Base-by-base conservation (phyloP, 2,113 vertebrate species). In the Colinus virginianus region DNA sequence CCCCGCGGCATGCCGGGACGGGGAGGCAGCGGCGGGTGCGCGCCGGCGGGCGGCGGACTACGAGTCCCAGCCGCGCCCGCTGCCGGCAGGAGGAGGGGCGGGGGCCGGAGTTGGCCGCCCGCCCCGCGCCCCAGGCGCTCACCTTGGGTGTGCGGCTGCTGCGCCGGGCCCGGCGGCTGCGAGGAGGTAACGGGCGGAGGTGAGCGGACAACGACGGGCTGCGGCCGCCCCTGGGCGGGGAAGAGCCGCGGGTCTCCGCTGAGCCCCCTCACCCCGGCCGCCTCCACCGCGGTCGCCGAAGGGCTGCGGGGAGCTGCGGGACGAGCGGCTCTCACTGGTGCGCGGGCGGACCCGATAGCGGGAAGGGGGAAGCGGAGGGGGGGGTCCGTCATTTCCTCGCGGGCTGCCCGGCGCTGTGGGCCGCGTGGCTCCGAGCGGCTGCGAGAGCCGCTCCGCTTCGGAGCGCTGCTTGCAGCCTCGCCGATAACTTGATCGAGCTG, bases 1-100 rank as follows among this genome's bases (percentile, higher is more conserved):
- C 48, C 66, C 88, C 56, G 56, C 36, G 8, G 86, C 87, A 74
- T 40, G 26, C 92, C 84, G 92, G 94, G 92, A 78, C 51, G 61
- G n/a, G 89, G 92, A 87, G 94, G 80, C 92, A 6, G 58, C 22
- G 11, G 53, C 59, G 30, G 58, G 56, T 2, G 26, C 53, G 64
- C 64, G 36, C 25, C 3, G 42, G 1, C 5, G 23, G 26, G 30
- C 9, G 43, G 12, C 5, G 43, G 19, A 97, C 96, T 94, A 95
- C 96, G 67, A 72, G 16, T 92, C 95, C 96, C 96, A 78, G 77
- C 56, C 40, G 23, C 28, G 9, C 55, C 55, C 19, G 56, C 67
- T 49, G 70, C 49, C 38, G 92, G 58, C 71, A 30, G 42, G 63
- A 70, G 34, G 21, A 67, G 62, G 13, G 75, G 75, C 23, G 76